These are phyloP conservation scores for Capreolus pygargus DNA, from an alignment of 2,113 vertebrate genomes.

Conservation along the genomic window DNA sequence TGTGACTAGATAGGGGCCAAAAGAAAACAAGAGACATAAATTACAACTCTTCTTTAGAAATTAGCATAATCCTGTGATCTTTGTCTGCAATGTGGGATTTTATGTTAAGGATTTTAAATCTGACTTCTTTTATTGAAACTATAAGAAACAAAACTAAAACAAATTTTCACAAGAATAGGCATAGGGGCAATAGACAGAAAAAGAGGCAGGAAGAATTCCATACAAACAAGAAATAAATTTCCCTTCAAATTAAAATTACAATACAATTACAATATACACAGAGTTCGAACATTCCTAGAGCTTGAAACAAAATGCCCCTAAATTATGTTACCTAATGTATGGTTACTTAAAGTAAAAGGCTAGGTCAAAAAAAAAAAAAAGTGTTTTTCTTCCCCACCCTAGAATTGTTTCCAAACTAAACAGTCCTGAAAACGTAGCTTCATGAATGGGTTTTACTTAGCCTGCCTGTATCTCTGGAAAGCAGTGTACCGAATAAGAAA, in stretches of 20 bases:
- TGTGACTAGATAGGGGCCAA: not conserved
- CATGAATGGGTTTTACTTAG: not conserved
- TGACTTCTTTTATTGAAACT: not conserved
- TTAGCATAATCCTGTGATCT: not conserved
- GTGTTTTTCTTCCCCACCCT: not conserved
- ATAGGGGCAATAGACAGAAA: not conserved
- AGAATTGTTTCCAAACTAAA: not conserved
- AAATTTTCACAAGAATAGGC: not conserved
- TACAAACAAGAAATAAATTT: not conserved
- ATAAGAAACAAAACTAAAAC: not conserved
- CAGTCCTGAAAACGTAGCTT: not conserved
- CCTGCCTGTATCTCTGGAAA: not conserved
- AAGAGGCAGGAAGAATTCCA: not conserved
- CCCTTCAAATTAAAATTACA: not conserved
- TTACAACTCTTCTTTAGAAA: not conserved
- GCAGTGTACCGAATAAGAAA: not conserved
- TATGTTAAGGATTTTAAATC: not conserved
- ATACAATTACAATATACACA: not conserved
- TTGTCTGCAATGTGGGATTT: not conserved
- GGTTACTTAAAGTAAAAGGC: not conserved
- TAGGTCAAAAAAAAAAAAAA: not conserved
- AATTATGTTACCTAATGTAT: not conserved
- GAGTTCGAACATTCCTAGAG: not conserved
- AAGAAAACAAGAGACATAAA: not conserved
- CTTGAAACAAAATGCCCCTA: not conserved